These are phyloP conservation scores for Sus cebifrons DNA, from an alignment of 2,797 vertebrate species.

Conservation along the genomic window DNA sequence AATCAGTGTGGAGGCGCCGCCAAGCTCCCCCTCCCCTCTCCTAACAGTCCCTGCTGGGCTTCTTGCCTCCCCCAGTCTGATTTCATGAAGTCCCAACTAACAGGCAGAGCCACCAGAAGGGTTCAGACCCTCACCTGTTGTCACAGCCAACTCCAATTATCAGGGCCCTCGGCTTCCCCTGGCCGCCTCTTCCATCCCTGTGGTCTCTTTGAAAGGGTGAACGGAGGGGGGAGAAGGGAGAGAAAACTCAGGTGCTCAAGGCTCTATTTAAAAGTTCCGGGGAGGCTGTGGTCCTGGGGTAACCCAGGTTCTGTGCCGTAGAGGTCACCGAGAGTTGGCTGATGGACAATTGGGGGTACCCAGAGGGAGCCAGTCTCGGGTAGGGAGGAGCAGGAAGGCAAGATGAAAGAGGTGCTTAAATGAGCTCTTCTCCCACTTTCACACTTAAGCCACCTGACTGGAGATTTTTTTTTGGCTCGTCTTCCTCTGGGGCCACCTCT, in stretches of 20 bases:
- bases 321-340: constrained; percentile 31
- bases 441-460: background rate
- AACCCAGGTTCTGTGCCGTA: background rate
- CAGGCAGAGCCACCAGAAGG: background rate
- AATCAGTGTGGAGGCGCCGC: background rate
- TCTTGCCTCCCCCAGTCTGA: background rate
- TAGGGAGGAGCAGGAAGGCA: background rate
- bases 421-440: constrained; percentile 26
- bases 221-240: background rate
- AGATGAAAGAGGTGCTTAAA: background rate
- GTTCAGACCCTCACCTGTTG: background rate
- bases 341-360: background rate
- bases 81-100: constrained; percentile 56
- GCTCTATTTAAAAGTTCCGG: background rate
- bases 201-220: background rate
- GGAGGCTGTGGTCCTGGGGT: background rate
- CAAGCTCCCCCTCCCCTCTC: background rate
- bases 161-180: background rate
- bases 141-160: background rate
- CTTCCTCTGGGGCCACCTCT: background rate
- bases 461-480: constrained; percentile 43
- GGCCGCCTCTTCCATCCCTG: background rate
- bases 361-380: background rate
- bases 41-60: background rate
- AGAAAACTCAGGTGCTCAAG: background rate